Evolutionary conservation across 53 echinoderm and acorn worm species (phyloP).

Genomic region (Crossaster papposus): DNA sequence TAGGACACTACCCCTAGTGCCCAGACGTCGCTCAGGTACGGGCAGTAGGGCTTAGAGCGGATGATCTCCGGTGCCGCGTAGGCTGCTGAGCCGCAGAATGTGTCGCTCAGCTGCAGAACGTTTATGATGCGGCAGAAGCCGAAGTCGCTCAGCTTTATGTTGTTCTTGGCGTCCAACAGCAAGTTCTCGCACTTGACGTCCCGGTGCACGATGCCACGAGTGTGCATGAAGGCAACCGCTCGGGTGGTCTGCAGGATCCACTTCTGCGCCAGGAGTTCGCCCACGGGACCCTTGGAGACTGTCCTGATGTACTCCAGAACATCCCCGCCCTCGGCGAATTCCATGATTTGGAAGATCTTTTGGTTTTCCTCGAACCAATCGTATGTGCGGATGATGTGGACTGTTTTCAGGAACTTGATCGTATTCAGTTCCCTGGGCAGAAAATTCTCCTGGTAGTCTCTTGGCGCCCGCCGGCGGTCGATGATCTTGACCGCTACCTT

Average conservation of each 20-base stretch:
- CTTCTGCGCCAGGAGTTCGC: conserved; percentile 58
- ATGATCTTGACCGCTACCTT: conserved; percentile 87
- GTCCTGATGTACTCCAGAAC: conserved; percentile 79
- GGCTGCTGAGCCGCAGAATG: conserved; percentile 96
- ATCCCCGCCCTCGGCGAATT: conserved; percentile 79
- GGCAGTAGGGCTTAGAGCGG: conserved; percentile 75
- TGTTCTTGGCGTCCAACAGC: conserved; percentile 60
- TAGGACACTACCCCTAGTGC: conserved; percentile 85
- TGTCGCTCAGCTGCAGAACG: conserved; percentile 66
- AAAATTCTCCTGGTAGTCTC: conserved; percentile 76
- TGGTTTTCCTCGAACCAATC: conserved; percentile 78
- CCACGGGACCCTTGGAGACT: conserved; percentile 69
- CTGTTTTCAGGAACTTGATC: conserved; percentile 69
- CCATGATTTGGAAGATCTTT: conserved; percentile 85
- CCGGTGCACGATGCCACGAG: conserved; percentile 68
- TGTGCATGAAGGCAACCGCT: conserved; percentile 83
- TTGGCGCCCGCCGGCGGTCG: conserved; percentile 78
- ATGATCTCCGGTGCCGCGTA: conserved; percentile 96
- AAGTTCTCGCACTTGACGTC: conserved; percentile 95
- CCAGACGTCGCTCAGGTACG: conserved; percentile 79
- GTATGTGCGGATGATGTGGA: conserved; percentile 78
- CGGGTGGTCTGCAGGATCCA: conserved; percentile 75
- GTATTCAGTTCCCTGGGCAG: conserved; percentile 82
- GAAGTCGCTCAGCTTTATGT: conserved; percentile 89
- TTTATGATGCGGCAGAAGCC: conserved; percentile 68